Evolutionary conservation across 2,797 vertebrate species (phyloP), one percentile per base, ranked within the genome.

Genomic region (Myiothlypis chrysogaster): DNA sequence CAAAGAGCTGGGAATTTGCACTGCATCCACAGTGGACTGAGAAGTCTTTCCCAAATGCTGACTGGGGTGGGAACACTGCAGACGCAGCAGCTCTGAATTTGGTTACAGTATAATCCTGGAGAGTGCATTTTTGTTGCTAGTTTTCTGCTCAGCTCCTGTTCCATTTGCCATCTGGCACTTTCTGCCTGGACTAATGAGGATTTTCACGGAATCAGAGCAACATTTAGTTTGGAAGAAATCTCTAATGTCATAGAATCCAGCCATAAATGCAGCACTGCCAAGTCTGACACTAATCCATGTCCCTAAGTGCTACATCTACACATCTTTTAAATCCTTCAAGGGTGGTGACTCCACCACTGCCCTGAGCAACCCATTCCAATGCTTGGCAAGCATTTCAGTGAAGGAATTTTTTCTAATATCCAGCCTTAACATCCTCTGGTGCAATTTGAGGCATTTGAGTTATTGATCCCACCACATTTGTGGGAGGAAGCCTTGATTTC

Each of bases 11-110:
- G 47, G 47, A 88, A 47, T 57, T 56, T 53, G 4, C 46, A 32
- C 6, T 78, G 34, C 27, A 64, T 49, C 53, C 1, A 0, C 27
- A 68, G 25, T 15, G 32, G 56, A 46, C 49, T 53, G 80, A 81
- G 83, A 83, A 91, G 69, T 27, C 53, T 90, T 86, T 93, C 83
- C 57, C 80, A 71, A 91, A 71, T 0, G 41, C 90, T 93, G 90
- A 87, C 90, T 35, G 52, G 0, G 2, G 7, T 78, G 69, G 41
- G 69, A 88, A 53, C 69, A 19, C 46, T 88, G 93, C 92, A 90
- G 88, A 88, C 65, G 16, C 80, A 94, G 90, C 93, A 95, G 88
- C 72, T 94, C 86, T 81, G 86, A 88, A 78, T 95, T 95, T 96
- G 93, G 95, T 93, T 94, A 55, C 83, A 71, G 39, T 37, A 81